Evolutionary conservation across 2,888 invertebrate species (phyloP).

Genomic region (Philopedon plagiatum): DNA sequence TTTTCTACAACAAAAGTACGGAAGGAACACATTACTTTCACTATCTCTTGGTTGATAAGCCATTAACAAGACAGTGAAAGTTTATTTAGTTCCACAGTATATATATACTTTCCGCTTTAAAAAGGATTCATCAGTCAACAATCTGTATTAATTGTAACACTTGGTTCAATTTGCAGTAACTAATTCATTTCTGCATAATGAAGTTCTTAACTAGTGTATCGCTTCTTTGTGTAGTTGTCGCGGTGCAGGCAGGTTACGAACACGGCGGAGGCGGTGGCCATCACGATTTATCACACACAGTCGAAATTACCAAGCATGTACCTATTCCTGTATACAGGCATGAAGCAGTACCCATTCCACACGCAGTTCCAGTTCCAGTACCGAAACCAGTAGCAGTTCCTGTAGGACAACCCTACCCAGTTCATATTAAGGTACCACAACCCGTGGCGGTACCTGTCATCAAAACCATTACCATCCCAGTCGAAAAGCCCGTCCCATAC

Average conservation of each 20-base stretch:
- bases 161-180: constrained; percentile 56
- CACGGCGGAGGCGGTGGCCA: constrained; percentile 63
- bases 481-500: constrained; percentile 82
- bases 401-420: constrained; percentile 78
- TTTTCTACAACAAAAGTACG: constrained; percentile 28
- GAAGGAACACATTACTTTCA: constrained; percentile 43
- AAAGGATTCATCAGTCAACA: constrained; percentile 59
- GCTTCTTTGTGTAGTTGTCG: constrained; percentile 61
- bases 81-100: constrained; percentile 42
- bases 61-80: constrained; percentile 47
- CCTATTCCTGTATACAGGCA: constrained; percentile 71
- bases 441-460: constrained; percentile 79
- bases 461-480: constrained; percentile 78
- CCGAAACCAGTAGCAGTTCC: constrained; percentile 80
- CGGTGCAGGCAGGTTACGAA: constrained; percentile 64
- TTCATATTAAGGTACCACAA: constrained; percentile 78
- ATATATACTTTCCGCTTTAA: constrained; percentile 45
- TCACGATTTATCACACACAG: constrained; percentile 72
- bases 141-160: constrained; percentile 51
- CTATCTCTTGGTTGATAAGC: constrained; percentile 32
- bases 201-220: constrained; percentile 57
- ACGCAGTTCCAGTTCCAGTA: constrained; percentile 74
- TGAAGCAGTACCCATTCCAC: constrained; percentile 68
- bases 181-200: constrained; percentile 50
- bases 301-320: constrained; percentile 79